phyloP scores from a whole-genome alignment of 2,888 invertebrate species.

The Acronicta alni region DNA sequence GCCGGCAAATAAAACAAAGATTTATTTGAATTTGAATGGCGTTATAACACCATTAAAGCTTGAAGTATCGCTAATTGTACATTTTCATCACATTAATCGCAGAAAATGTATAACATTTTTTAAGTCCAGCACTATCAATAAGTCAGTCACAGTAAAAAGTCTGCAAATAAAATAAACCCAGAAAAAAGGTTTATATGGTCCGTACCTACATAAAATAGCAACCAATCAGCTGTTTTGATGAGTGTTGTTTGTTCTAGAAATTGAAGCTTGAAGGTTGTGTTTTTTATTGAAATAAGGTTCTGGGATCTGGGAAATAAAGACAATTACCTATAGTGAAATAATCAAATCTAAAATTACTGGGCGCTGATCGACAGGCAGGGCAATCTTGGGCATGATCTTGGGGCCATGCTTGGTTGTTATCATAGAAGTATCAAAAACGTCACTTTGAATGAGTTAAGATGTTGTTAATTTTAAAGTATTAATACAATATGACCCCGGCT shows the following conservation, averaged over 20 bases:
- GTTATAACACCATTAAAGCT: constrained; percentile 33
- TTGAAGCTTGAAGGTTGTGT: constrained; percentile 10
- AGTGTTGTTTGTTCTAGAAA: constrained; percentile 40
- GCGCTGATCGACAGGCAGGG: no score
- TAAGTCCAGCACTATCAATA: constrained; percentile 10
- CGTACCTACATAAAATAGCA: constrained; percentile 30
- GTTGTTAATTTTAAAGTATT: no score
- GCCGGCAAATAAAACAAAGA: constrained; percentile 13
- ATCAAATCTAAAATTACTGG: no score
- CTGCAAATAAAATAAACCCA: constrained; percentile 29
- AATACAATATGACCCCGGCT: no score
- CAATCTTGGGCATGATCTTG: no score
- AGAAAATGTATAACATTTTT: constrained; percentile 11
- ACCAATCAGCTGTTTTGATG: constrained; percentile 41
- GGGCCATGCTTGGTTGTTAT: no score
- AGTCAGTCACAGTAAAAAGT: constrained; percentile 34
- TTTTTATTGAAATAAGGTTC: neutral
- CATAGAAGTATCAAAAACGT: no score
- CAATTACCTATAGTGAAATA: neutral
- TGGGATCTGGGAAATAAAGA: neutral
- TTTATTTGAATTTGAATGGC: constrained; percentile 25
- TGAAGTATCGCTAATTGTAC: constrained; percentile 39
- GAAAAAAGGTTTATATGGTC: constrained; percentile 28
- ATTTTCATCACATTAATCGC: constrained; percentile 34
- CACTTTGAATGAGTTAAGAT: no score